phyloP scores from a whole-genome alignment of 2,797 vertebrate genomes.

The Rhadinocentrus ornatus region DNA sequence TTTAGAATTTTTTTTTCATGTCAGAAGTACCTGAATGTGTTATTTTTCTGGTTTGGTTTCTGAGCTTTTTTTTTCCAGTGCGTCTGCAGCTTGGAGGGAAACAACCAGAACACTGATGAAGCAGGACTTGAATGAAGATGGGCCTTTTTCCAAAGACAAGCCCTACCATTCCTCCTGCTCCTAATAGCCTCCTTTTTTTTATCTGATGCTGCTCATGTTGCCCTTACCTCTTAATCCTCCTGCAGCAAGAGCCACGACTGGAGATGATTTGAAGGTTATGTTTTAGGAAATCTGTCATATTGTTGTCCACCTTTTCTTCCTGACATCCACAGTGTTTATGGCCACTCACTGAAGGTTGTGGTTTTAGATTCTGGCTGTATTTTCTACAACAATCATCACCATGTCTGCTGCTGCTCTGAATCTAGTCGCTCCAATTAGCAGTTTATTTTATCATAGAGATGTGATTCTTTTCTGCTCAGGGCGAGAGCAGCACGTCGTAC shows the following conservation, averaged over 20 bases:
- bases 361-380: constrained; percentile 10
- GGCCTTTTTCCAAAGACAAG: constrained; percentile 42
- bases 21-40: not conserved
- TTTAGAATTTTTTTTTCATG: not conserved
- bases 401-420: constrained; percentile 31
- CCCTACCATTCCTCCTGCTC: constrained; percentile 26
- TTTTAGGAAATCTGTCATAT: constrained; percentile 2
- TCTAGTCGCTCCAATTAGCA: constrained; percentile 56
- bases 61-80: constrained; percentile 20
- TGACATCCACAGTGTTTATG: not conserved
- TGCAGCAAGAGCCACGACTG: constrained; percentile 3
- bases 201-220: constrained; percentile 26
- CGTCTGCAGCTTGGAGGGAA: constrained; percentile 34
- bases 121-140: constrained; percentile 45
- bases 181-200: constrained; percentile 51
- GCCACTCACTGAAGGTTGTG: not conserved
- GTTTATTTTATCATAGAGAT: constrained; percentile 42
- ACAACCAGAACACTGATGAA: constrained; percentile 14
- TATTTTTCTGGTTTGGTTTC: constrained; percentile 7
- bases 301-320: not conserved
- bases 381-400: constrained; percentile 45
- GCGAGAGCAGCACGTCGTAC: constrained; percentile 28
- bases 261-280: constrained; percentile 11
- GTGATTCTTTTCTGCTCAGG: constrained; percentile 23
- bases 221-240: constrained; percentile 37